Conservation (phyloP, 2,113 vertebrate genomes). For the Casuarius casuarius region DNA sequence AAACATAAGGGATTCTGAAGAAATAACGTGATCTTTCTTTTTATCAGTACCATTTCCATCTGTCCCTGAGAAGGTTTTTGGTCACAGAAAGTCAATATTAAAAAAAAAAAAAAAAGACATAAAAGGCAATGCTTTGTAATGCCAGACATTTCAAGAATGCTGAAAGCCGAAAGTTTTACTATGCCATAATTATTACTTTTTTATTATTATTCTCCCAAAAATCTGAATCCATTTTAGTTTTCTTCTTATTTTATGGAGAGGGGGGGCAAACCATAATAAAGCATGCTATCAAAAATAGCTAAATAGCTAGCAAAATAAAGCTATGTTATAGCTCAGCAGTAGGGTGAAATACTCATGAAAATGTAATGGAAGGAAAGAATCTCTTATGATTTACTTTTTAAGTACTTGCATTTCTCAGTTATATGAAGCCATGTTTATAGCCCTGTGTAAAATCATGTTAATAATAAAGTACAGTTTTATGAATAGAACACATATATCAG, state of each 20-base stretch:
- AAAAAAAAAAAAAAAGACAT: not conserved
- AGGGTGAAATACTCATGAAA: not conserved
- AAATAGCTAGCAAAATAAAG: too few relatives aligned
- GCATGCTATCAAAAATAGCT: not conserved
- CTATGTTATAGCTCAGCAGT: not conserved
- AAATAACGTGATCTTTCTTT: not conserved
- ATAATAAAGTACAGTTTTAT: not conserved
- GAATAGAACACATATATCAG: not conserved
- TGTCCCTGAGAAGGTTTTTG: not conserved
- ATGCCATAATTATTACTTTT: not conserved
- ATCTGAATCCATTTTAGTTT: not conserved
- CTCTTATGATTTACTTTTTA: not conserved
- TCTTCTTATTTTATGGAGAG: not conserved
- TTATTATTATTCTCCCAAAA: not conserved
- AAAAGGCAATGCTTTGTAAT: not conserved
- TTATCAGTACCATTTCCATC: not conserved
- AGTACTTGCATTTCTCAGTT: not conserved
- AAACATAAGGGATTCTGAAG: not conserved
- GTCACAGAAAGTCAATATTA: not conserved
- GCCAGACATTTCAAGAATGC: not conserved
- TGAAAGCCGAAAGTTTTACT: slow-evolving; percentile 1
- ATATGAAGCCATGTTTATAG: not conserved
- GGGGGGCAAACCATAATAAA: not conserved
- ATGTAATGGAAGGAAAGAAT: not conserved
- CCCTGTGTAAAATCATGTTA: not conserved